Base-by-base conservation (phyloP, 1,140 invertebrate species). In the Belonocnema kinseyi region DNA sequence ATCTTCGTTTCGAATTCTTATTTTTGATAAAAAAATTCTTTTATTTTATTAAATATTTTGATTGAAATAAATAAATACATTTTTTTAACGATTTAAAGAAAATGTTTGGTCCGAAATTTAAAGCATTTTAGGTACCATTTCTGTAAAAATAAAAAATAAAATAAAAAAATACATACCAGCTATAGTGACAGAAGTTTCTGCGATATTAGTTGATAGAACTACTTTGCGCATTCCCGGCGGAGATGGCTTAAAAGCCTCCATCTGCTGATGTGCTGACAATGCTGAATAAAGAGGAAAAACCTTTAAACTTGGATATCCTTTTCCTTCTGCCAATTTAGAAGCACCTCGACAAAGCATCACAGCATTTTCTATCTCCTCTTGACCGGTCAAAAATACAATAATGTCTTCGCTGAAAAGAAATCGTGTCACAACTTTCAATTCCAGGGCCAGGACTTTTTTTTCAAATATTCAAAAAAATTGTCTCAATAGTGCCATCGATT, bases 171-270 rank as follows among this genome's bases (percentile, higher is more conserved):
- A 8, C 21, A 33, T 2, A 91, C 90, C 90, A 56, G 93, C 96
- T 85, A 99, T 99, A 0, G 99, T 99, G 3, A 99, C 93, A 8
- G 98, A 99, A 1, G 98, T 98, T 92, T 99, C 99, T 5, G 99
- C 99, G 78, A 99, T 97, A 90, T 99, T 99, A 26, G 99, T 99
- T n/a, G 97, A 95, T 71, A 99, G 91, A 80, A 99, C 95, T 16
- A 99, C 95, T 92, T 99, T 99, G 52, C 98, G 92, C 26, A 92
- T 93, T 74, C 94, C 95, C 14, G 90, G 83, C 14, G 94, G 92
- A 3, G 94, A 93, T 8, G 94, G 92, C 79, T 94, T 92, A 87
- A 98, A 97, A 13, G 96, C 96, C 84, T 95, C 94, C 80, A 97
- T 88, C 90, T 98, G 97, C 82, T 95, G 94, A 21, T 93, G 91